Base-by-base conservation (phyloP, 2,113 vertebrate genomes). In the Cyanoramphus novaezelandiae region DNA sequence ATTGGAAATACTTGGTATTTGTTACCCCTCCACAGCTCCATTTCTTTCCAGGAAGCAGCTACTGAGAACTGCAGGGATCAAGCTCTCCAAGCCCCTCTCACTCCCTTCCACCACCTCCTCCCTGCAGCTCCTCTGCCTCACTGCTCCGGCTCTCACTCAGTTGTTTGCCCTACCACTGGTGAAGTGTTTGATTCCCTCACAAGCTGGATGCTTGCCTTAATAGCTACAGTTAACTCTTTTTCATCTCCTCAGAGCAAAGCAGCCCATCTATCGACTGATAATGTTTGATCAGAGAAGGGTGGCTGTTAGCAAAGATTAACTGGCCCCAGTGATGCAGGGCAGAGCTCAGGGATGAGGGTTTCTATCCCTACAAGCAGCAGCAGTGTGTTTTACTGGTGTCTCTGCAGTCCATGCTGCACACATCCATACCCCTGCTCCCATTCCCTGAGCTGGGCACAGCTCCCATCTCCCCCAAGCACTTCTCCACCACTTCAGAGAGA, bases 401-500 rank as follows among this genome's bases (percentile, higher is more conserved):
- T 80, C n/a, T 35, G 15, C 69, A 49, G 69, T 44, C 81, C 49
- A 5, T 20, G 5, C 1, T 0, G 6, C 59, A 5, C 44, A 7
- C 27, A 6, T 23, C 20, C 21, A 1, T 62, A 17, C 23, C 46
- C 17, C 60, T 5, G 3, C 10, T 31, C 74, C 71, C 41, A 5
- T 1, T 5, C 13, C 65, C n/a, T 29, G 37, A 6, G 7, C 2
- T 46, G 47, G 55, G 29, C 46, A 4, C 68, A 13, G 57, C 27
- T 57, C 63, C 67, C 0, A 0, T 8, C 5, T 25, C 20, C 41
- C 78, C 49, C n/a, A 47, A 2, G 18, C 47, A 7, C 6, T 35
- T 25, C 60, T 68, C 37, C 75, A 9, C 13, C 0, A 0, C 35
- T 18, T 2, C 0, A 18, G 72, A 52, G 53, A 21, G 53, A 31